Conservation (phyloP, 2,113 vertebrate genomes). For the Oryzias curvinotus region DNA sequence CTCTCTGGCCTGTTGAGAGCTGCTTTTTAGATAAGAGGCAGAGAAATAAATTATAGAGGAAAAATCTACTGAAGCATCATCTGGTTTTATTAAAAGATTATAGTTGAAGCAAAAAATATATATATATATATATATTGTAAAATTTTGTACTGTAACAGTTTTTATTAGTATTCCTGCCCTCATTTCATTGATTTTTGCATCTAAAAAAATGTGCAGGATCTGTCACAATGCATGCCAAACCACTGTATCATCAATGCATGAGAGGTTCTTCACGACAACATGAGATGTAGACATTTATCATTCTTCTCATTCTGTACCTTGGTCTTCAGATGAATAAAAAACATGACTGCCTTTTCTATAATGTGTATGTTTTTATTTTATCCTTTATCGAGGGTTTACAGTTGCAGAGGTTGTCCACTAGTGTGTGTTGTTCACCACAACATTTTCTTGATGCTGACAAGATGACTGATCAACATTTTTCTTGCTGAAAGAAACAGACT, state of each 20-base stretch:
- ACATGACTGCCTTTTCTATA: slow-evolving; percentile 65
- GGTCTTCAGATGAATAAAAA: slow-evolving; percentile 75
- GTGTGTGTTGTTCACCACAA: slow-evolving; percentile 31
- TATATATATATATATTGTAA: too few species aligned
- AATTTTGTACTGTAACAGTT: slow-evolving; percentile 55
- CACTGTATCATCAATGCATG: slow-evolving; percentile 63
- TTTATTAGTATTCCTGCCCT: slow-evolving; percentile 40
- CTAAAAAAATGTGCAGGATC: slow-evolving; percentile 30
- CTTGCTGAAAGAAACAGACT: neutral
- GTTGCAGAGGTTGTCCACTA: slow-evolving; percentile 26
- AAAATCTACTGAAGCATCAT: slow-evolving; percentile 1
- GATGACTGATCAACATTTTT: neutral
- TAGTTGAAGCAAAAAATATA: slow-evolving; percentile 27
- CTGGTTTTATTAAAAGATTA: slow-evolving; percentile 27
- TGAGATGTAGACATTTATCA: slow-evolving; percentile 45
- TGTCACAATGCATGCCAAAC: slow-evolving; percentile 69
- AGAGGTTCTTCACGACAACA: slow-evolving; percentile 27
- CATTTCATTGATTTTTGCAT: too few species aligned
- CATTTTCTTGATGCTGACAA: neutral
- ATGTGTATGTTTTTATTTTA: slow-evolving; percentile 1
- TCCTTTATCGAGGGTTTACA: neutral
- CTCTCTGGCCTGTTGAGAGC: neutral
- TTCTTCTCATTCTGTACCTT: slow-evolving; percentile 70
- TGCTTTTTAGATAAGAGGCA: slow-evolving; percentile 13
- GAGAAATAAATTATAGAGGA: neutral